Percentiles rank a stretch among this genome's conserved stretches.
Evolutionary conservation across 2,888 invertebrate genomes (phyloP).

Genomic region (Tridacna gigas): DNA sequence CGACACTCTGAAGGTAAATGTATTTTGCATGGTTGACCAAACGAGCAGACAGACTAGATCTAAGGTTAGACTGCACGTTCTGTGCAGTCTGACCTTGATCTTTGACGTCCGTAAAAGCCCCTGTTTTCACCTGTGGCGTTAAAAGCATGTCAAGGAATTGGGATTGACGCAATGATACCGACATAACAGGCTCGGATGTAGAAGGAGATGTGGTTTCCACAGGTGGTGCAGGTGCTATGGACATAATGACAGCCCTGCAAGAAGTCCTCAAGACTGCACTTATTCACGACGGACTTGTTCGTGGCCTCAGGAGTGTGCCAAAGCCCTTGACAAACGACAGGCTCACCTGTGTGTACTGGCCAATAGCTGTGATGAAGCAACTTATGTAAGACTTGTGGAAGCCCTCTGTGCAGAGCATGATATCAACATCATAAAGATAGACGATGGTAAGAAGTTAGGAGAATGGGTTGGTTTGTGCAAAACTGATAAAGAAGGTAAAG

Average conservation of each 20-base stretch:
- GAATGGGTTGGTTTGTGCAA: slow-evolving; percentile 99
- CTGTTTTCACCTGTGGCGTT: too few relatives aligned
- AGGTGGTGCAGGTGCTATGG: slow-evolving; percentile 88
- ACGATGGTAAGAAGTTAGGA: slow-evolving; percentile 99
- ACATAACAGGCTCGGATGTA: too few relatives aligned
- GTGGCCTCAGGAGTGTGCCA: slow-evolving; percentile 99
- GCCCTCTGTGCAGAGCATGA: slow-evolving; percentile 99
- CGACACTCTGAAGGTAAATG: too few relatives aligned
- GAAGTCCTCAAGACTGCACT: slow-evolving; percentile 98
- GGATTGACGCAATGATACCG: too few relatives aligned
- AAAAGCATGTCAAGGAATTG: too few relatives aligned
- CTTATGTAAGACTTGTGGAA: slow-evolving; percentile 98
- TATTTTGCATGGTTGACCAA: too few relatives aligned
- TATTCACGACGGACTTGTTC: slow-evolving; percentile 97
- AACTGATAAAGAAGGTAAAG: slow-evolving; percentile 99
- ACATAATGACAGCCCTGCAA: slow-evolving; percentile 97
- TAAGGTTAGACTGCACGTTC: too few relatives aligned
- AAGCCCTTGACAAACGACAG: slow-evolving; percentile 98
- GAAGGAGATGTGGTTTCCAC: slow-evolving; percentile 84
- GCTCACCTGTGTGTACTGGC: slow-evolving; percentile 98
- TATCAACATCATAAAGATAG: slow-evolving; percentile 97
- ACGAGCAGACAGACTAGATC: too few relatives aligned
- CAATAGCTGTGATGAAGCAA: slow-evolving; percentile 99
- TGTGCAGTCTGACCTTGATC: too few relatives aligned
- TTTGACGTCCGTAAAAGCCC: too few relatives aligned